These are phyloP conservation scores for Bolborhynchus lineola DNA, from an alignment of 2,113 vertebrate species.

Conservation along the genomic window DNA sequence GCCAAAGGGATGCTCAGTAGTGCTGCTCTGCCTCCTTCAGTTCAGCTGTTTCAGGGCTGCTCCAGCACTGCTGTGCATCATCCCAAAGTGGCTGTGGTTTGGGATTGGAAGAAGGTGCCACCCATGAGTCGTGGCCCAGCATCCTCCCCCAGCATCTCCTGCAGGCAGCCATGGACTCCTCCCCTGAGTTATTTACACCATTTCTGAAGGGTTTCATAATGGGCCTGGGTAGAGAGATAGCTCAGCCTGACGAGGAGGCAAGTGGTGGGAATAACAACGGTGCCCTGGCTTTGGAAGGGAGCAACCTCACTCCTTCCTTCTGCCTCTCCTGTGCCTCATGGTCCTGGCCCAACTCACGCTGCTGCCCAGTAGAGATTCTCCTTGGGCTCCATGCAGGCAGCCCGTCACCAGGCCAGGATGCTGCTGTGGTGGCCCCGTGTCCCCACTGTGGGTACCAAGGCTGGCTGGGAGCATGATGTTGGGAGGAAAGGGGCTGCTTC, in stretches of 20 bases:
- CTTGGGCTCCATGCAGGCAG: rapidly evolving
- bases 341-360: not conserved
- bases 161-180: not conserved
- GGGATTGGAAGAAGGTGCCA: not conserved
- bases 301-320: not conserved
- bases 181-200: not conserved
- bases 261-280: rapidly evolving
- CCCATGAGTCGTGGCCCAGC: not conserved
- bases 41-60: not conserved
- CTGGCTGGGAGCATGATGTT: not conserved
- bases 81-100: not conserved
- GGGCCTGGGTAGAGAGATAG: rapidly evolving
- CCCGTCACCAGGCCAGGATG: not conserved
- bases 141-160: not conserved
- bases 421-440: not conserved
- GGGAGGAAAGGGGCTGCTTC: not conserved
- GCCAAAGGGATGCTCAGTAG: not conserved
- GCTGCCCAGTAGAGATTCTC: rapidly evolving
- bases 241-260: not conserved
- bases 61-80: rapidly evolving
- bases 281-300: not conserved
- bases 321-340: not conserved
- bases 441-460: rapidly evolving
- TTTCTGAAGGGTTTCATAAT: not conserved
- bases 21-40: not conserved